phyloP scores from a whole-genome alignment of 2,113 vertebrate species.

The Pongo abelii region DNA sequence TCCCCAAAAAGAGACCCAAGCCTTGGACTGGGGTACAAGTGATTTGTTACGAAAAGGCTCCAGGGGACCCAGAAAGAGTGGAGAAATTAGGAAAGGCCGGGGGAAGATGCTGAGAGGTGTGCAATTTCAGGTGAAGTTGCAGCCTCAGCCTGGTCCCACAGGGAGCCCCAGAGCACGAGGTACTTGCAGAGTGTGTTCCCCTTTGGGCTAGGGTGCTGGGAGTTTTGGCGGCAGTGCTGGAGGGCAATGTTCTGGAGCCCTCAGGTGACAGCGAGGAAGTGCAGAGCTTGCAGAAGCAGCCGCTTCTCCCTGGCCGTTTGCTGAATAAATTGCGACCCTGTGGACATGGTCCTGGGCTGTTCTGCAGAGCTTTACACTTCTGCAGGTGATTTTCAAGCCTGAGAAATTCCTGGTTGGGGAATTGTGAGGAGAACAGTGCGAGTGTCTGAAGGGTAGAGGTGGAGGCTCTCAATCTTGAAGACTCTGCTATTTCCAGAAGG shows the following conservation, averaged over 20 bases:
- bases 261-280: not conserved
- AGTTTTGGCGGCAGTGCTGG: not conserved
- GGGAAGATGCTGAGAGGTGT: not conserved
- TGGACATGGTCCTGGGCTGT: not conserved
- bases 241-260: not conserved
- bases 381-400: not conserved
- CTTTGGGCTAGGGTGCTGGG: not conserved
- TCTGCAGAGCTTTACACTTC: not conserved
- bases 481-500: conserved; percentile 80
- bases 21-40: not conserved
- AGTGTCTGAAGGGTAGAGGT: not conserved
- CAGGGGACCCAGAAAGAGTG: not conserved
- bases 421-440: not conserved
- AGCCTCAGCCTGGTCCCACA: no score
- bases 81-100: not conserved
- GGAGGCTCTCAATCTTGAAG: not conserved
- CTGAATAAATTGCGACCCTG: fast-evolving
- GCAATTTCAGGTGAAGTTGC: not conserved
- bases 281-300: not conserved
- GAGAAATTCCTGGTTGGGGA: not conserved
- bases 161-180: not conserved
- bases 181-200: fast-evolving
- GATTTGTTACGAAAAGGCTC: not conserved
- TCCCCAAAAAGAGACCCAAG: not conserved
- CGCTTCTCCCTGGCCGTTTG: not conserved